phyloP scores from a whole-genome alignment of 2,888 invertebrate genomes.

The Crematogaster levior region DNA sequence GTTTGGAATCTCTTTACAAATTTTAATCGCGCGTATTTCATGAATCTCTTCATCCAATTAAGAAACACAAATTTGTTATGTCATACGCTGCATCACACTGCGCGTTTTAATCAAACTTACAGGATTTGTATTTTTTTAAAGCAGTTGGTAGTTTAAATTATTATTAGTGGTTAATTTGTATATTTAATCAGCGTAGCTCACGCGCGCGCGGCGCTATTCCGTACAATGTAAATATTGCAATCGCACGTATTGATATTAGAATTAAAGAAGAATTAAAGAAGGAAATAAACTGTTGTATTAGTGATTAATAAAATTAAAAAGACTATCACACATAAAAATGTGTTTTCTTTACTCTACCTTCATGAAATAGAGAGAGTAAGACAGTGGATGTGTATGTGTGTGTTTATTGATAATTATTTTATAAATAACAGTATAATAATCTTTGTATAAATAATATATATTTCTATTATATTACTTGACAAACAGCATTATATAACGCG shows the following conservation, averaged over 20 bases:
- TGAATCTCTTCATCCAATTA: neutral
- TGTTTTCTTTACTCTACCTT: neutral
- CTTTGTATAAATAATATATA: neutral
- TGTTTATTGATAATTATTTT: neutral
- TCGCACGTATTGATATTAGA: conserved; percentile 3
- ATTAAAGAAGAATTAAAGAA: neutral
- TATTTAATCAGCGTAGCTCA: conserved; percentile 29
- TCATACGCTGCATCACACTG: neutral
- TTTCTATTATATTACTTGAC: neutral
- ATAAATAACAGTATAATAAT: neutral
- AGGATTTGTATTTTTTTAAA: conserved; percentile 21
- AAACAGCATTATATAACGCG: neutral
- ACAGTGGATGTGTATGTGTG: no score
- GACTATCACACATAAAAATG: neutral
- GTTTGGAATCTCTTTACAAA: neutral
- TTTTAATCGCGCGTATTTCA: neutral
- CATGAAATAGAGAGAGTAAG: no score
- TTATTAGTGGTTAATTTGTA: conserved; percentile 23
- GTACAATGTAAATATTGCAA: conserved; percentile 59
- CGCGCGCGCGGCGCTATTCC: conserved; percentile 22
- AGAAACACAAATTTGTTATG: conserved; percentile 3
- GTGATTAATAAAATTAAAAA: conserved; percentile 32
- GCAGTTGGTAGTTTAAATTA: conserved; percentile 40
- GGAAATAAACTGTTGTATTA: conserved; percentile 52
- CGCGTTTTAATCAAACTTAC: neutral